Evolutionary conservation across 2,797 vertebrate genomes (phyloP).

Genomic region (Telmatherina bonti): DNA sequence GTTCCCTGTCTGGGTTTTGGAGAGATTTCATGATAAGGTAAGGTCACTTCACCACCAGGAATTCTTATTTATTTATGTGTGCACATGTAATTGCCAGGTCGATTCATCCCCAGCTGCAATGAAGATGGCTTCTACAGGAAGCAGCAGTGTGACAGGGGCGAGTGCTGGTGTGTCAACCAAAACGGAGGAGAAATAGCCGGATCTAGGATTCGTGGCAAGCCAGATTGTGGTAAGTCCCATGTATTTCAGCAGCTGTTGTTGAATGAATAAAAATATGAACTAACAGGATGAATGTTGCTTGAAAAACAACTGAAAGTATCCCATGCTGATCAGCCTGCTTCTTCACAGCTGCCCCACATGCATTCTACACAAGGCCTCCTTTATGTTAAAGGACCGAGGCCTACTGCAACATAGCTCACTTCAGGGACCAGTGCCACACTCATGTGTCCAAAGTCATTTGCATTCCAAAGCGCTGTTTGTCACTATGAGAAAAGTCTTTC

Average conservation of each 20-base stretch:
- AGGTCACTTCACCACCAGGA: conserved; percentile 5
- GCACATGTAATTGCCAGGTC: conserved; percentile 76
- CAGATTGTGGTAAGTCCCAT: conserved; percentile 89
- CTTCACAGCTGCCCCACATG: conserved; percentile 38
- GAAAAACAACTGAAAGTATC: conserved; percentile 8
- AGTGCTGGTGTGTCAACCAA: conserved; percentile 97
- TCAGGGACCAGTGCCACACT: conserved; percentile 81
- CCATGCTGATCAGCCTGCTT: conserved; percentile 10
- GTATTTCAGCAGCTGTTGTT: conserved; percentile 16
- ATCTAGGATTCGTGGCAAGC: conserved; percentile 90
- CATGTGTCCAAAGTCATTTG: conserved; percentile 83
- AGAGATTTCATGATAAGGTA: neutral
- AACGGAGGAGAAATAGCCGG: conserved; percentile 91
- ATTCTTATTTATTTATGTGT: conserved; percentile 35
- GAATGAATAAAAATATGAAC: conserved; percentile 18
- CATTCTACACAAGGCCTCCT: conserved; percentile 72
- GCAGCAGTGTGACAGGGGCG: conserved; percentile 92
- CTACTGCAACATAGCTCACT: conserved; percentile 75
- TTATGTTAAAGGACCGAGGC: conserved; percentile 72
- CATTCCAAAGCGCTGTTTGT: conserved; percentile 84
- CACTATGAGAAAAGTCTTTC: conserved; percentile 78
- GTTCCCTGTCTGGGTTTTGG: neutral
- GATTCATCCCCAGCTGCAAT: conserved; percentile 96
- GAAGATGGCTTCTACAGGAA: conserved; percentile 96
- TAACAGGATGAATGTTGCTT: conserved; percentile 25